Conservation (phyloP, 2,113 vertebrate genomes). For the Cochlearius cochlearius region DNA sequence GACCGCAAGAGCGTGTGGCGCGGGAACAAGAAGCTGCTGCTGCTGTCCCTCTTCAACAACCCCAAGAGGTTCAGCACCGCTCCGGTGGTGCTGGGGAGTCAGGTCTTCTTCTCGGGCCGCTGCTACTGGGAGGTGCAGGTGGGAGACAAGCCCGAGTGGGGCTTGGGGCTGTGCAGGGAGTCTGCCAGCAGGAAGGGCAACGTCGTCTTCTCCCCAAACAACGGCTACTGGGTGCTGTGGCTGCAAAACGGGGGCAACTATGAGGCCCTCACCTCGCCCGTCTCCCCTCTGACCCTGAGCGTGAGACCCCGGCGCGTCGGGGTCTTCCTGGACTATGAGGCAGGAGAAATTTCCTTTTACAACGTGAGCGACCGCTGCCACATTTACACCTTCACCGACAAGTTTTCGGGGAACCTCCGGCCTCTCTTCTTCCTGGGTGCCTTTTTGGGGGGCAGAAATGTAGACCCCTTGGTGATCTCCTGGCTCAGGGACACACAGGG, state of each 20-base stretch:
- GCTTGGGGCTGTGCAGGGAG: constrained; percentile 80
- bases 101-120: constrained; percentile 75
- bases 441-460: constrained; percentile 74
- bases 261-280: constrained; percentile 73
- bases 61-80: constrained; percentile 76
- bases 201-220: constrained; percentile 78
- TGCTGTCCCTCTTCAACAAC: constrained; percentile 58
- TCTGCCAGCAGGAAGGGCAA: constrained; percentile 78
- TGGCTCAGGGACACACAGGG: constrained; percentile 43
- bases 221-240: constrained; percentile 84
- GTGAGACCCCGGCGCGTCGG: constrained; percentile 73
- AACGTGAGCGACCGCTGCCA: constrained; percentile 74
- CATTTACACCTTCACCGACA: constrained; percentile 82
- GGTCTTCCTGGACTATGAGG: constrained; percentile 83
- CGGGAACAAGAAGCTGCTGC: constrained; percentile 68
- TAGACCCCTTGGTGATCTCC: constrained; percentile 68
- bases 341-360: constrained; percentile 84
- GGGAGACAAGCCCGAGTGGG: constrained; percentile 85
- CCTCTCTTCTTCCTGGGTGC: constrained; percentile 85
- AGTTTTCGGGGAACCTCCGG: constrained; percentile 77
- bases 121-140: constrained; percentile 88
- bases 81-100: constrained; percentile 77
- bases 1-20: constrained; percentile 78
- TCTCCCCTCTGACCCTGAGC: constrained; percentile 45
- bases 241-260: constrained; percentile 76